Percentiles rank a stretch among this genome's conserved stretches.
These are phyloP conservation scores for Charina bottae DNA, from an alignment of 2,113 vertebrate species.

Conservation along the genomic window DNA sequence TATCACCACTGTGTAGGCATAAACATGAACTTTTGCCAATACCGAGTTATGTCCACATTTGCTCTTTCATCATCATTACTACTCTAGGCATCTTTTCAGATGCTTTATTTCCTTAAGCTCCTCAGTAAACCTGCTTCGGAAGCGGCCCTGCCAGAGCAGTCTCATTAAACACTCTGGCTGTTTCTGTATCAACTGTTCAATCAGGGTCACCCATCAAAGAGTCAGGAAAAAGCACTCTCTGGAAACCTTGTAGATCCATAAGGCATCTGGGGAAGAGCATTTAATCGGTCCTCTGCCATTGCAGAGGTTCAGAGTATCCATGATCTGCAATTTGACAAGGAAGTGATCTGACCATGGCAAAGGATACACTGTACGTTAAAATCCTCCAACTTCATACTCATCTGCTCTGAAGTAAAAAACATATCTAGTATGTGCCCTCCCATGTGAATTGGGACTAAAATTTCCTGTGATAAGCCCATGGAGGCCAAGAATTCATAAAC, in stretches of 20 bases:
- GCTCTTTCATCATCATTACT: not conserved
- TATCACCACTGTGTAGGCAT: not conserved
- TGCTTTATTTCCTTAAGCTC: not conserved
- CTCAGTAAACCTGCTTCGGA: not conserved
- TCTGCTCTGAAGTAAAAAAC: not conserved
- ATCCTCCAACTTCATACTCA: not conserved
- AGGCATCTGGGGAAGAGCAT: not conserved
- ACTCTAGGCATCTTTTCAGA: not conserved
- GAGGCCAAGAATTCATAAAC: not conserved
- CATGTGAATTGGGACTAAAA: not conserved
- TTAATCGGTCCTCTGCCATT: not conserved
- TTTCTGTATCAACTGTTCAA: not conserved
- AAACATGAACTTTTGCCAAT: not conserved
- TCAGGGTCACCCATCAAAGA: not conserved
- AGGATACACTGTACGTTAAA: not conserved
- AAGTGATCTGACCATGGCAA: not conserved
- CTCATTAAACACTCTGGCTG: not conserved
- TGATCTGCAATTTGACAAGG: not conserved
- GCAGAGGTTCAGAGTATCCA: not conserved
- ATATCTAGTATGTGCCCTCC: not conserved
- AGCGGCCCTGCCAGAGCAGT: not conserved
- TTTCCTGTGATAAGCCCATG: not conserved
- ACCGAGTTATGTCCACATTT: not conserved
- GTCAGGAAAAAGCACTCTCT: not conserved
- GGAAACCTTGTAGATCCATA: not conserved